Conservation (phyloP, 2,888 invertebrate genomes). For the Epistrophe grossulariae region DNA sequence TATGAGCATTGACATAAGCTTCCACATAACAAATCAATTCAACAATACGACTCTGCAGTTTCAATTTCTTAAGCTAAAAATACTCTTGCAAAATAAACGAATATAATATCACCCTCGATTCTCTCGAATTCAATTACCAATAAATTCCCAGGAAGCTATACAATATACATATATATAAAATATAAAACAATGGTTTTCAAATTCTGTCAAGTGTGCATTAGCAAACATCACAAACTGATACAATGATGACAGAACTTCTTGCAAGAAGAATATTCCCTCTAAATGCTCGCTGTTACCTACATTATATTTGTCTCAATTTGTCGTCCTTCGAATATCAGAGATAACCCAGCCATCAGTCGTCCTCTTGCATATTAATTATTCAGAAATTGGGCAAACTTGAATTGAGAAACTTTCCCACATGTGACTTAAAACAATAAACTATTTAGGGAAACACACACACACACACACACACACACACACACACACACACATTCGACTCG, state of each 20-base stretch:
- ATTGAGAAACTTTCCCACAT: conserved; percentile 34
- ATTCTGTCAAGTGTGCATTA: conserved; percentile 16
- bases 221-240: conserved; percentile 33
- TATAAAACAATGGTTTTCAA: background rate
- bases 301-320: conserved; percentile 19
- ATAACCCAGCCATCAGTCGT: conserved; percentile 22
- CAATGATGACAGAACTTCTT: conserved; percentile 21
- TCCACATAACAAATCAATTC: background rate
- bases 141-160: background rate
- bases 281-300: background rate
- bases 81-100: background rate
- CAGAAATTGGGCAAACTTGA: conserved; percentile 29
- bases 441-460: no score
- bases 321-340: conserved; percentile 13
- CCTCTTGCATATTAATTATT: conserved; percentile 68
- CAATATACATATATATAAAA: no score
- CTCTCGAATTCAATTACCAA: conserved; percentile 7
- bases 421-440: conserved; percentile 53
- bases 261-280: conserved; percentile 2
- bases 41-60: conserved; percentile 4
- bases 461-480: background rate
- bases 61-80: background rate
- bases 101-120: background rate
- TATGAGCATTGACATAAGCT: background rate
- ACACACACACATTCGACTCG: background rate